These are phyloP conservation scores for Agonopterix heracliana DNA, from an alignment of 2,888 invertebrate genomes.

Conservation along the genomic window DNA sequence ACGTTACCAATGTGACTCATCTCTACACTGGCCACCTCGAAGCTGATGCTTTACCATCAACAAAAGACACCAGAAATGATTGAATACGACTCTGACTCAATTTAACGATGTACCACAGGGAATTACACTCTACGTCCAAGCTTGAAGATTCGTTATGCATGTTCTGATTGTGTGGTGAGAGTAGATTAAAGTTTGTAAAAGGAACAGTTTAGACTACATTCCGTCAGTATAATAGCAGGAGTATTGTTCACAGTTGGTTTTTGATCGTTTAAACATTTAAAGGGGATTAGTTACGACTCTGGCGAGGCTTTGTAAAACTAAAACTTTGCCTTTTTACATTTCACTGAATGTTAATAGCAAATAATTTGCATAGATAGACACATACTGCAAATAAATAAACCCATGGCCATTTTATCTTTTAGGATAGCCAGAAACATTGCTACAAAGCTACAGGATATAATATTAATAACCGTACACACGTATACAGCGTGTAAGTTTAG, in stretches of 20 bases:
- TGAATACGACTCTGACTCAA: slow-evolving; percentile 20
- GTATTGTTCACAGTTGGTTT: slow-evolving; percentile 44
- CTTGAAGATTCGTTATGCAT: slow-evolving; percentile 6
- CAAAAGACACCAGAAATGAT: slow-evolving; percentile 13
- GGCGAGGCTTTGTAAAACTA: no score
- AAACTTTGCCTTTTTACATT: no score
- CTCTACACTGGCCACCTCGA: slow-evolving; percentile 63
- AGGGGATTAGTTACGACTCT: not conserved
- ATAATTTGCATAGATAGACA: no score
- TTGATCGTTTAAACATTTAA: slow-evolving; percentile 4
- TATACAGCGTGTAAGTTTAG: no score
- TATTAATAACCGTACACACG: no score
- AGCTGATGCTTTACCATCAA: slow-evolving; percentile 34
- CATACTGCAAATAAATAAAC: no score
- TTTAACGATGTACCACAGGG: slow-evolving; percentile 13
- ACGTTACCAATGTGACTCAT: slow-evolving; percentile 60
- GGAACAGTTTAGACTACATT: slow-evolving; percentile 61
- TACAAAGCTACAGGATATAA: no score
- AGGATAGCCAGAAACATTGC: no score
- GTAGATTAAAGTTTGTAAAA: slow-evolving; percentile 17
- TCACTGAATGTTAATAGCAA: no score
- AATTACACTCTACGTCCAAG: not conserved
- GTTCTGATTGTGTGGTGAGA: slow-evolving; percentile 6
- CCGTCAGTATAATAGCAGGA: slow-evolving; percentile 40
- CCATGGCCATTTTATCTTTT: no score